Evolutionary conservation across 2,888 invertebrate genomes (phyloP).

Genomic region (Desoria tigrina): DNA sequence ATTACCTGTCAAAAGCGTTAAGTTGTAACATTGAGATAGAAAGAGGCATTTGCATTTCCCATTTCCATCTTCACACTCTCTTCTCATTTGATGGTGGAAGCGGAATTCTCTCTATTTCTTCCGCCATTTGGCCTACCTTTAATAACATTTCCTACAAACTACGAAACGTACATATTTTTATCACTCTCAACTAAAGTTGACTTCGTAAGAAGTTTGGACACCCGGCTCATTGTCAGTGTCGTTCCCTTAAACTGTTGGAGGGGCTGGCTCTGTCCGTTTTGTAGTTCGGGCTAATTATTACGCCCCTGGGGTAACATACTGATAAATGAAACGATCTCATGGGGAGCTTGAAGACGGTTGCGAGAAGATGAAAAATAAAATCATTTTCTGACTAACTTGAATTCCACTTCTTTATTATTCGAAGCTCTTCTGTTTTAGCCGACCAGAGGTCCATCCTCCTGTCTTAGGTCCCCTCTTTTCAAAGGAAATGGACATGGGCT

Average conservation of each 20-base stretch:
- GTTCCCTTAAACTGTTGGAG: no score
- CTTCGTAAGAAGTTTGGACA: no score
- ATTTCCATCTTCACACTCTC: conserved; percentile 11
- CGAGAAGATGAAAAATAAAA: neutral
- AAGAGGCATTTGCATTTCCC: conserved; percentile 10
- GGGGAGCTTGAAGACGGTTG: neutral
- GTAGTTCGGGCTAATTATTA: no score
- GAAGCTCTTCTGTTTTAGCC: neutral
- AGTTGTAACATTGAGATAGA: no score
- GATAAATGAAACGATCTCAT: conserved; percentile 7
- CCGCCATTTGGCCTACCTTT: neutral
- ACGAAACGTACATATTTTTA: neutral
- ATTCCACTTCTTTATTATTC: neutral
- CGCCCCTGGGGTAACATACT: conserved; percentile 6
- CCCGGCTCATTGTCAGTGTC: no score
- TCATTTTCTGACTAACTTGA: no score
- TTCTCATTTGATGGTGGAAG: neutral
- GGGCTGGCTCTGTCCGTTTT: no score
- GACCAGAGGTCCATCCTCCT: neutral
- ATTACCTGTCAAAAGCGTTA: conserved; percentile 12
- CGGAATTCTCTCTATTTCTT: neutral
- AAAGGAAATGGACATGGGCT: no score
- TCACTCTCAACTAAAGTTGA: no score
- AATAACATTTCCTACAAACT: neutral
- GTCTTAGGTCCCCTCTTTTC: no score